Evolutionary conservation across 2,888 invertebrate species (phyloP).

Genomic region (Drosophila parthenogenetica): DNA sequence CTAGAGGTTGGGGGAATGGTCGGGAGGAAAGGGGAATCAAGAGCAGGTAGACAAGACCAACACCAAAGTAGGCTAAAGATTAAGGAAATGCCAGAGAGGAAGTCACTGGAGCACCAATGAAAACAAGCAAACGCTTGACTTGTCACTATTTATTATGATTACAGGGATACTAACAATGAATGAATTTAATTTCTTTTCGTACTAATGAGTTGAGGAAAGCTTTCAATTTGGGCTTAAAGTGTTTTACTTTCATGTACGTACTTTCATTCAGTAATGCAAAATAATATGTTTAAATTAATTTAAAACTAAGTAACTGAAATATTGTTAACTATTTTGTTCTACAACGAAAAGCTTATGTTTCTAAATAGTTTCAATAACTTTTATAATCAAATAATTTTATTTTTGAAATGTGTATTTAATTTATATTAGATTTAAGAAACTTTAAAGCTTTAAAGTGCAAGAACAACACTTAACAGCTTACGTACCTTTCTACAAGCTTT

Average conservation of each 20-base stretch:
- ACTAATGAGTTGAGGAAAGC: slow-evolving; percentile 24
- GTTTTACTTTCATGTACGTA: not conserved
- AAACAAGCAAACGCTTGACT: slow-evolving; percentile 37
- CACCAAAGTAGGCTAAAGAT: slow-evolving; percentile 58
- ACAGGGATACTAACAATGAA: slow-evolving; percentile 36
- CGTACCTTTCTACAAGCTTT: slow-evolving; percentile 63
- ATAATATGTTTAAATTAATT: too few species aligned
- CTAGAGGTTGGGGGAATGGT: not conserved
- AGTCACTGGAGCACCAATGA: slow-evolving; percentile 55
- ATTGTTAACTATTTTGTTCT: too few species aligned
- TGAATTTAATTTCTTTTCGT: slow-evolving; percentile 20
- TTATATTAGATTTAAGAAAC: too few species aligned
- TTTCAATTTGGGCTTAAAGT: slow-evolving; percentile 40
- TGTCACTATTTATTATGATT: slow-evolving; percentile 44
- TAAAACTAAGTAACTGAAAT: too few species aligned
- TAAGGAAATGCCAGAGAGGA: slow-evolving; percentile 61
- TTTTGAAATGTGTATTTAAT: too few species aligned
- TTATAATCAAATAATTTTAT: too few species aligned
- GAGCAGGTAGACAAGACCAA: slow-evolving; percentile 7
- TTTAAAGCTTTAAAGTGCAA: too few species aligned
- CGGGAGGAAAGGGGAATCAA: not conserved
- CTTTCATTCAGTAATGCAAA: not conserved
- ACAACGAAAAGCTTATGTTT: too few species aligned
- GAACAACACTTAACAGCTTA: slow-evolving; percentile 13
- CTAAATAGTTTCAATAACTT: too few species aligned